A percentile compares a stretch with the other conserved stretches of the same genome.
phyloP scores from a whole-genome alignment of 2,888 invertebrate species.

The Pseudococcus jackbeardsleyi region DNA sequence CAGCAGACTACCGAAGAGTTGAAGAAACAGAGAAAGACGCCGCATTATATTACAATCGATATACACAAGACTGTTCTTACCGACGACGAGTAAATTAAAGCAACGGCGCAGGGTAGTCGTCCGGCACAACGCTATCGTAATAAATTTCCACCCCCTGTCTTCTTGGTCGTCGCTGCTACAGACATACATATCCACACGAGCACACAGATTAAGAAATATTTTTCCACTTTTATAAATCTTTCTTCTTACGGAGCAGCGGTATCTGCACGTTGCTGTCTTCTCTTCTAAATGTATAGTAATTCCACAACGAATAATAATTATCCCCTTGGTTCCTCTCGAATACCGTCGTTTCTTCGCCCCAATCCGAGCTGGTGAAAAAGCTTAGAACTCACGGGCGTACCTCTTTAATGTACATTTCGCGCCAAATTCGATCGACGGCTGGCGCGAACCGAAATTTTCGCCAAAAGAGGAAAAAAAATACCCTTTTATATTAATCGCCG shows the following conservation, averaged over 20 bases:
- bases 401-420: conserved; percentile 29
- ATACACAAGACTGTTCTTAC: not conserved
- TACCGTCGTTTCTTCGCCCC: not conserved
- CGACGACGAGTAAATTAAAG: conserved; percentile 23
- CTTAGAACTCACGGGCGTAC: not conserved
- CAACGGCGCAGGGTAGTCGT: conserved; percentile 44
- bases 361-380: not conserved
- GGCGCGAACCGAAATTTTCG: conserved; percentile 12
- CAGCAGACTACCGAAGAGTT: conserved; percentile 3
- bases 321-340: conserved; percentile 24
- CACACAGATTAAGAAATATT: conserved; percentile 49
- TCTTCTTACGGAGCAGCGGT: not conserved
- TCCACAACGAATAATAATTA: conserved; percentile 49
- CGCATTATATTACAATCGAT: conserved; percentile 42
- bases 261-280: not conserved
- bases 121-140: conserved; percentile 42
- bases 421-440: conserved; percentile 32
- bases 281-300: conserved; percentile 21
- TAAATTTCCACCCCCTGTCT: conserved; percentile 2
- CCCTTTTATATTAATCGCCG: conserved; percentile 18
- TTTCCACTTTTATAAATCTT: conserved; percentile 56
- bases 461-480: not conserved
- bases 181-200: not conserved
- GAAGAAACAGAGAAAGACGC: conserved; percentile 2
- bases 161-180: not conserved